Conservation (phyloP, 2,113 vertebrate species). For the Paraplagusia blochii region DNA sequence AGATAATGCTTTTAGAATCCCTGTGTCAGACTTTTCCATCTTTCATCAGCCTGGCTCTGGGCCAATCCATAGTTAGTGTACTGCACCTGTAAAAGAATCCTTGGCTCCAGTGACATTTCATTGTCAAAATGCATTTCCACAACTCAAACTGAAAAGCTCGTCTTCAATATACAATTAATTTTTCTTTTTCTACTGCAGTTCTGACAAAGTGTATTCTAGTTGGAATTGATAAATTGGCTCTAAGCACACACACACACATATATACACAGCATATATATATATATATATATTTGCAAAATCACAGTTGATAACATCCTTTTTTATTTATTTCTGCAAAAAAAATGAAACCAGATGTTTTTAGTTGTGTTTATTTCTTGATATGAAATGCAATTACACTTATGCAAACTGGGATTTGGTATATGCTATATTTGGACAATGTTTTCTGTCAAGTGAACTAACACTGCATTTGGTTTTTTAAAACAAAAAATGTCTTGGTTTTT, state of each 20-base stretch:
- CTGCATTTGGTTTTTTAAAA: background rate
- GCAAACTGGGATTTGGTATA: background rate
- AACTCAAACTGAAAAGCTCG: conserved; percentile 5
- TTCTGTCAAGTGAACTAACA: background rate
- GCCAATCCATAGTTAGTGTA: conserved; percentile 40
- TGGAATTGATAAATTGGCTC: too few relatives aligned
- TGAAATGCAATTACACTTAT: conserved; percentile 22
- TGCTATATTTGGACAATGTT: background rate
- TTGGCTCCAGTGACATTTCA: conserved; percentile 46
- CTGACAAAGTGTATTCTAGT: too few relatives aligned
- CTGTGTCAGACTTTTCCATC: conserved; percentile 27
- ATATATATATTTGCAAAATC: too few relatives aligned
- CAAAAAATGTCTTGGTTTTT: too few relatives aligned
- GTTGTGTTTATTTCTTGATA: conserved; percentile 7
- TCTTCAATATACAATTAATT: too few relatives aligned
- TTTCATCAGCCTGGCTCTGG: conserved; percentile 44
- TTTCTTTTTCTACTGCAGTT: too few relatives aligned
- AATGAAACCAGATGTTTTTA: too few relatives aligned
- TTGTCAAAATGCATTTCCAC: conserved; percentile 33
- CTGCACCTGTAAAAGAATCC: conserved; percentile 35
- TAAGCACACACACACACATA: too few relatives aligned
- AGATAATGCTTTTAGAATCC: conserved; percentile 25
- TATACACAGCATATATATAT: too few relatives aligned
- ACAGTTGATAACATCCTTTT: too few relatives aligned
- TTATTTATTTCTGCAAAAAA: too few relatives aligned